Percentiles rank a stretch among this genome's conserved stretches.
These are phyloP conservation scores for Arizona elegans DNA, from an alignment of 2,113 vertebrate species.

Conservation along the genomic window DNA sequence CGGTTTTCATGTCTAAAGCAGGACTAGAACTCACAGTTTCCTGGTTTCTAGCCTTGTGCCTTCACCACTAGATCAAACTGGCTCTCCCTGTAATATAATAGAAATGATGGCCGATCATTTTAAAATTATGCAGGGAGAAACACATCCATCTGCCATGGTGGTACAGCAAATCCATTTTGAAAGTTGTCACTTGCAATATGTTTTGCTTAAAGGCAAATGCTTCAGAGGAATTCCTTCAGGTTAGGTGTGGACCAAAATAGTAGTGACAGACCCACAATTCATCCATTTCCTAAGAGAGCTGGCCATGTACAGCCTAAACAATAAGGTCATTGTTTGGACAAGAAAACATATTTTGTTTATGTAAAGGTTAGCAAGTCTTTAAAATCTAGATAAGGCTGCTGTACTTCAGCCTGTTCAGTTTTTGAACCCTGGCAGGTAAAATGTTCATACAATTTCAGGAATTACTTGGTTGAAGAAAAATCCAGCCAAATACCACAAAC, in stretches of 20 bases:
- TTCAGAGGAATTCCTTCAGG: constrained; percentile 69
- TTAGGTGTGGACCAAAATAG: constrained; percentile 58
- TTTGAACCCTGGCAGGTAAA: constrained; percentile 45
- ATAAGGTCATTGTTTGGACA: constrained; percentile 70
- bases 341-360: constrained; percentile 66
- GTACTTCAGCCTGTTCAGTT: constrained; percentile 39
- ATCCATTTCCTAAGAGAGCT: constrained; percentile 72
- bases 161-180: not conserved
- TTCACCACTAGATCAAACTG: not conserved
- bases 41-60: not conserved
- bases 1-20: not conserved
- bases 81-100: not conserved
- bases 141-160: not conserved
- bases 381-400: constrained; percentile 54
- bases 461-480: not conserved
- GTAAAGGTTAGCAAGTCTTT: constrained; percentile 63
- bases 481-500: not conserved
- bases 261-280: constrained; percentile 76
- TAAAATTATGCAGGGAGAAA: not conserved
- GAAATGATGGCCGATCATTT: not conserved
- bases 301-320: constrained; percentile 67
- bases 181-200: not conserved
- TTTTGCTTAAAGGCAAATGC: constrained; percentile 60
- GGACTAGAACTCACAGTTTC: not conserved
- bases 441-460: constrained; percentile 2